phyloP scores from a whole-genome alignment of 2,888 invertebrate genomes.

The Parnassius glacialis region DNA sequence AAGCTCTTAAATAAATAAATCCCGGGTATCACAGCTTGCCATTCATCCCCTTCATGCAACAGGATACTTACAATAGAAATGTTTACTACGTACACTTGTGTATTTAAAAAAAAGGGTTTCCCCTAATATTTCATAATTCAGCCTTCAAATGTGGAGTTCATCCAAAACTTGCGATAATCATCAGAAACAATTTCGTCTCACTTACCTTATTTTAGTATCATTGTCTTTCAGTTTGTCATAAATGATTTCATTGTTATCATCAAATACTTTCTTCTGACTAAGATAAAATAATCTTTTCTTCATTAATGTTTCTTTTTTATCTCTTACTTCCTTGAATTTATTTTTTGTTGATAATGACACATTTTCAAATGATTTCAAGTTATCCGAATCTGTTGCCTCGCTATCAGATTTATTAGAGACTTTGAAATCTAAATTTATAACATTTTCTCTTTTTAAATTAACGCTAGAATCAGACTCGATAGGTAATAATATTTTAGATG shows the following conservation, averaged over 20 bases:
- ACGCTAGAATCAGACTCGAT: constrained; percentile 54
- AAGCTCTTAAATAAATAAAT: too few species aligned
- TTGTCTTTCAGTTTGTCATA: constrained; percentile 83
- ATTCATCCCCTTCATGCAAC: too few species aligned
- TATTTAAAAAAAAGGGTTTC: too few species aligned
- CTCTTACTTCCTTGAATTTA: constrained; percentile 49
- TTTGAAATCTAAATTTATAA: constrained; percentile 56
- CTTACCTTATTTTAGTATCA: constrained; percentile 80
- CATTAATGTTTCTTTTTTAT: constrained; percentile 50
- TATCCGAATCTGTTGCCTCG: constrained; percentile 21
- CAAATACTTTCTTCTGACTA: constrained; percentile 71
- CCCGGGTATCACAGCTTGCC: too few species aligned
- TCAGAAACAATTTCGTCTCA: neutral
- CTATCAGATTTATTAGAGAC: constrained; percentile 36
- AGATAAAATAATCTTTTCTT: constrained; percentile 58
- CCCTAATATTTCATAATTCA: too few species aligned
- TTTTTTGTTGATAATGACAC: constrained; percentile 30
- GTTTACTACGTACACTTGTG: too few species aligned
- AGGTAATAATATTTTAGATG: constrained; percentile 74
- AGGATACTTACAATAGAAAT: too few species aligned
- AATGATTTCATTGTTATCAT: constrained; percentile 77
- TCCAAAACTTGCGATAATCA: too few species aligned
- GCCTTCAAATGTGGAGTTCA: too few species aligned
- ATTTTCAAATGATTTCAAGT: neutral
- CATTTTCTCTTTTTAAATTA: constrained; percentile 60